These are phyloP conservation scores for Dissostichus mawsoni DNA, from an alignment of 2,113 vertebrate species.

Conservation along the genomic window DNA sequence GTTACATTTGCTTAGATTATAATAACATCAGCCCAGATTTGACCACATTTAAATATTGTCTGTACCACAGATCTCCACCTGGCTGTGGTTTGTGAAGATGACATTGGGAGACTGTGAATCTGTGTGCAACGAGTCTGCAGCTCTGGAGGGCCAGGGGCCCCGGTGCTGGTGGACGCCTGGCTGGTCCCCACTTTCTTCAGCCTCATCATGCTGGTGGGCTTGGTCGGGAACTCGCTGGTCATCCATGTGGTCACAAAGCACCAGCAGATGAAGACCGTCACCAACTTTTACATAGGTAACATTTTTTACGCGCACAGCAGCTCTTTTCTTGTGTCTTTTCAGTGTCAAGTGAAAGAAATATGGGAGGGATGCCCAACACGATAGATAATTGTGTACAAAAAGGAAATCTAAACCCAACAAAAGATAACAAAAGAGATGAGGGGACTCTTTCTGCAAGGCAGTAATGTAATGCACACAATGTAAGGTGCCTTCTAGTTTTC, in stretches of 20 bases:
- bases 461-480: neutral
- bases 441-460: neutral
- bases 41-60: too few species aligned
- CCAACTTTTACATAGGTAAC: conserved; percentile 82
- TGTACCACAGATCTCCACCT: neutral
- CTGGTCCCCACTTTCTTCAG: conserved; percentile 80
- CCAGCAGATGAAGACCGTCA: conserved; percentile 82
- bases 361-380: too few species aligned
- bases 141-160: conserved; percentile 38
- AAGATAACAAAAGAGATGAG: too few species aligned
- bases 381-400: too few species aligned
- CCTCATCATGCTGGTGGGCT: conserved; percentile 78
- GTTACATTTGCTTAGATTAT: neutral
- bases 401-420: too few species aligned
- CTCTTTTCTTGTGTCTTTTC: neutral
- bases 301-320: too few species aligned
- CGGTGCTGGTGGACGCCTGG: conserved; percentile 77
- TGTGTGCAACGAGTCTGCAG: conserved; percentile 48
- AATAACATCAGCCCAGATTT: neutral
- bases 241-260: conserved; percentile 81
- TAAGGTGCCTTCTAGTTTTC: neutral
- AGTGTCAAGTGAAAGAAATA: neutral
- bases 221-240: conserved; percentile 80
- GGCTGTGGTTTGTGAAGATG: conserved; percentile 17
- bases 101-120: conserved; percentile 30